These are phyloP conservation scores for Corella eumyota DNA, from an alignment of 23 tunicate genomes.

Conservation along the genomic window DNA sequence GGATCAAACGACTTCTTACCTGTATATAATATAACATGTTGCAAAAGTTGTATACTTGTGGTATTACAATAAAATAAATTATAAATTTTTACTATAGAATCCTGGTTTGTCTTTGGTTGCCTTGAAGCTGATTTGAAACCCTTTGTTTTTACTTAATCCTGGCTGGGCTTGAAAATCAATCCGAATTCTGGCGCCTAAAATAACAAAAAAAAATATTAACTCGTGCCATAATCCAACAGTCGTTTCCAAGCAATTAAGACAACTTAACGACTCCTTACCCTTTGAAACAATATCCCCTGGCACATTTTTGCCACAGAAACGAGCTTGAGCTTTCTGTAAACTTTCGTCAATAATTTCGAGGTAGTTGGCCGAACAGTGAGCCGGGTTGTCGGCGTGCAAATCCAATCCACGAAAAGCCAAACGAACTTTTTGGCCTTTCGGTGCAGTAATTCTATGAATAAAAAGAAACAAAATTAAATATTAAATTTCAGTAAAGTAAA, in stretches of 20 bases:
- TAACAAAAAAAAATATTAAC: neutral
- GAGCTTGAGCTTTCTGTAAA: constrained; percentile 36
- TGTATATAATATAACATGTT: no score
- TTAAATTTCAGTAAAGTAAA: no score
- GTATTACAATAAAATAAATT: no score
- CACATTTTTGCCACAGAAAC: constrained; percentile 42
- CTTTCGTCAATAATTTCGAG: constrained; percentile 55
- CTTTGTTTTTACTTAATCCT: constrained; percentile 25
- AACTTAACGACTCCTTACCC: no score
- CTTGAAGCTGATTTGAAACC: constrained; percentile 35
- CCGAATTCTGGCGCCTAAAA: constrained; percentile 40
- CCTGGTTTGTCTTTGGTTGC: constrained; percentile 45
- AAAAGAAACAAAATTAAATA: no score
- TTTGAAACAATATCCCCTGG: constrained; percentile 64
- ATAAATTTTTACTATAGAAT: constrained; percentile 55
- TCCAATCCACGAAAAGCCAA: constrained; percentile 48
- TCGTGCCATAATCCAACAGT: no score
- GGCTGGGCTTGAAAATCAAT: constrained; percentile 78
- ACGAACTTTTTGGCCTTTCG: constrained; percentile 19
- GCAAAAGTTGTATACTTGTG: no score
- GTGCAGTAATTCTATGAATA: constrained; percentile 14
- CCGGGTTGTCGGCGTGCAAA: constrained; percentile 50
- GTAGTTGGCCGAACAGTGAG: constrained; percentile 54
- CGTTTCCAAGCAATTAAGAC: no score
- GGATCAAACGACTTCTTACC: no score